These are phyloP conservation scores for Forbesichthys papilliferus DNA, from an alignment of 2,113 vertebrate species.

Conservation along the genomic window DNA sequence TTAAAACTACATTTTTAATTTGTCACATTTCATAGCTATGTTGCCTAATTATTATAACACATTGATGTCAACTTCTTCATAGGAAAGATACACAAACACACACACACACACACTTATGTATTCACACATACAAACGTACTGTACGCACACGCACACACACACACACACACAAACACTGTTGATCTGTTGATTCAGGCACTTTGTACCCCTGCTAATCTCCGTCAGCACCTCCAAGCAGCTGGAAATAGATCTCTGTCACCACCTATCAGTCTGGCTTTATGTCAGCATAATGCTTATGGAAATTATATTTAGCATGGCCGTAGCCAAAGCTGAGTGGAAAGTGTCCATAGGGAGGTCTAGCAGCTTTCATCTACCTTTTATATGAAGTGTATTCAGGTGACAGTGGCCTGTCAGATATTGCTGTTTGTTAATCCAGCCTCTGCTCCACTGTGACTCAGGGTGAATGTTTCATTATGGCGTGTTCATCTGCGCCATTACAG, in stretches of 20 bases:
- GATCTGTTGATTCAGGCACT: conserved; percentile 57
- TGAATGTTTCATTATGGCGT: conserved; percentile 1
- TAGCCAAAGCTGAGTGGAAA: not conserved
- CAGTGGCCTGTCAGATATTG: not conserved
- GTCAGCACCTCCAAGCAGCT: conserved; percentile 55
- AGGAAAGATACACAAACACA: not conserved
- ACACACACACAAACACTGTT: conserved; percentile 6
- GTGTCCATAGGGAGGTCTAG: not conserved
- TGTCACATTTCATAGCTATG: too few relatives aligned
- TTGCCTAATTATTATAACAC: too few relatives aligned
- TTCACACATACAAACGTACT: too few relatives aligned
- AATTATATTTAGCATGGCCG: conserved; percentile 40
- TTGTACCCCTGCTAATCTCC: conserved; percentile 63
- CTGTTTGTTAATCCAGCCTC: not conserved
- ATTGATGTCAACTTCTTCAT: too few relatives aligned
- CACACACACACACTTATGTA: not conserved
- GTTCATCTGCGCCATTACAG: not conserved
- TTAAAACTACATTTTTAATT: too few relatives aligned
- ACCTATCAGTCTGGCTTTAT: conserved; percentile 30
- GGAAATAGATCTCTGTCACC: conserved; percentile 53
- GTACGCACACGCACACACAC: not conserved
- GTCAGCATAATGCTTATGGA: conserved; percentile 28
- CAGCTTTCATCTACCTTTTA: conserved; percentile 12
- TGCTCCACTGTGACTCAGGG: conserved; percentile 4
- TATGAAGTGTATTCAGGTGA: not conserved